These are phyloP conservation scores for Regulus satrapa DNA, from an alignment of 2,113 vertebrate genomes.

Conservation along the genomic window DNA sequence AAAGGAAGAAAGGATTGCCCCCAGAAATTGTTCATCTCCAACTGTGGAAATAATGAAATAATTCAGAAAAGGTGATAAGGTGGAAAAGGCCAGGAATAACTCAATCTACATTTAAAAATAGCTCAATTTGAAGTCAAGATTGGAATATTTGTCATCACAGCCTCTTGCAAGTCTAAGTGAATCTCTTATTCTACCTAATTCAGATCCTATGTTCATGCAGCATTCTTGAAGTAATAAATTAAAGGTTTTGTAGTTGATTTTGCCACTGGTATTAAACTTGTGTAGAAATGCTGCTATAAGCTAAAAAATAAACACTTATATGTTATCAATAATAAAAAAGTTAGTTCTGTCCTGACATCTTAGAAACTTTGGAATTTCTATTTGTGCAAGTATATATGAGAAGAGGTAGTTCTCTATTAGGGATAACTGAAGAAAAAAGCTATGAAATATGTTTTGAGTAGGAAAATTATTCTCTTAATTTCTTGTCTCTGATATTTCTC, in stretches of 20 bases:
- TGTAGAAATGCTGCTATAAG: neutral
- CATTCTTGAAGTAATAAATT: neutral
- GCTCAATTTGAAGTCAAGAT: neutral
- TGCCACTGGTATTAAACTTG: neutral
- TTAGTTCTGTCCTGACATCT: neutral
- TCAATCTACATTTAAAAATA: neutral
- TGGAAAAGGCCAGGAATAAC: neutral
- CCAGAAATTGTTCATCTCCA: neutral
- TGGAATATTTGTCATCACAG: neutral
- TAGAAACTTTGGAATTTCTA: neutral
- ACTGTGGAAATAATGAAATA: neutral
- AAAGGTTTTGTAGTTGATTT: neutral
- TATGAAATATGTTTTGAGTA: neutral
- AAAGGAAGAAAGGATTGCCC: neutral
- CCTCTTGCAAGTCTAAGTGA: neutral
- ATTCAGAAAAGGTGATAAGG: neutral
- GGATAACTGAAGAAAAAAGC: neutral
- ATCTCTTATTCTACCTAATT: neutral
- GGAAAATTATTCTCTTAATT: neutral
- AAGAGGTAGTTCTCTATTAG: neutral
- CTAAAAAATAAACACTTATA: neutral
- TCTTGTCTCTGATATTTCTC: neutral
- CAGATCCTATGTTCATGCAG: fast-evolving
- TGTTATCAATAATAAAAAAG: neutral
- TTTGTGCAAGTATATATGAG: neutral